These are phyloP conservation scores for Gymnarchus niloticus DNA, from an alignment of 2,113 vertebrate genomes.

Conservation along the genomic window DNA sequence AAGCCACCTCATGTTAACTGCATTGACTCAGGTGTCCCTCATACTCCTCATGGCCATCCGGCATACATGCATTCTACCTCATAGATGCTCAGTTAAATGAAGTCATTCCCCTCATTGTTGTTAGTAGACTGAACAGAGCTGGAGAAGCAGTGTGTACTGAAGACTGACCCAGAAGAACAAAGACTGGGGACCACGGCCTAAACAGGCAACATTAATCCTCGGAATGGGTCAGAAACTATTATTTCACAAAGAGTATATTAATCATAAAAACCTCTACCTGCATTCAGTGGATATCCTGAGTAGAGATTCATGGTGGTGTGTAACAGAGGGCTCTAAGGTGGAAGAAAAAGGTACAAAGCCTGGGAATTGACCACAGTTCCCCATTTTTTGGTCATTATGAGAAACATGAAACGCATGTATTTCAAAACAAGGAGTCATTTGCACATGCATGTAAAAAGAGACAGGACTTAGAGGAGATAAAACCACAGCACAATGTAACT, in stretches of 20 bases:
- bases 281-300: slow-evolving; percentile 24
- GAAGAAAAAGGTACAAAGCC: slow-evolving; percentile 23
- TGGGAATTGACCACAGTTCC: neutral
- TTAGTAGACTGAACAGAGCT: neutral
- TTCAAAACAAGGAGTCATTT: slow-evolving; percentile 37
- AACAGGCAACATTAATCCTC: slow-evolving; percentile 11
- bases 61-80: neutral
- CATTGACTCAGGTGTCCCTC: neutral
- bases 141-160: neutral
- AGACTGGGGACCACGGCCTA: neutral
- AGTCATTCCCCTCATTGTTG: neutral
- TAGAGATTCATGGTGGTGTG: slow-evolving; percentile 31
- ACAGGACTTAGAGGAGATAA: slow-evolving; percentile 56
- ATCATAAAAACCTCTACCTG: slow-evolving; percentile 40
- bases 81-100: neutral
- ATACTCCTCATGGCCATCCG: neutral
- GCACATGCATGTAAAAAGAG: slow-evolving; percentile 58
- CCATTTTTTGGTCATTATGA: slow-evolving; percentile 27
- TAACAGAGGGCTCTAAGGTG: neutral
- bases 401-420: slow-evolving; percentile 44
- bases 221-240: slow-evolving; percentile 38
- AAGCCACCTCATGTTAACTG: neutral
- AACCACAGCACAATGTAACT: slow-evolving; percentile 59
- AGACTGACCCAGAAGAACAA: neutral
- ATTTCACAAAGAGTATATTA: slow-evolving; percentile 23